Evolutionary conservation across 2,113 vertebrate species (phyloP), one percentile per base, ranked within the genome.

Genomic region (Formicarius rufipectus): DNA sequence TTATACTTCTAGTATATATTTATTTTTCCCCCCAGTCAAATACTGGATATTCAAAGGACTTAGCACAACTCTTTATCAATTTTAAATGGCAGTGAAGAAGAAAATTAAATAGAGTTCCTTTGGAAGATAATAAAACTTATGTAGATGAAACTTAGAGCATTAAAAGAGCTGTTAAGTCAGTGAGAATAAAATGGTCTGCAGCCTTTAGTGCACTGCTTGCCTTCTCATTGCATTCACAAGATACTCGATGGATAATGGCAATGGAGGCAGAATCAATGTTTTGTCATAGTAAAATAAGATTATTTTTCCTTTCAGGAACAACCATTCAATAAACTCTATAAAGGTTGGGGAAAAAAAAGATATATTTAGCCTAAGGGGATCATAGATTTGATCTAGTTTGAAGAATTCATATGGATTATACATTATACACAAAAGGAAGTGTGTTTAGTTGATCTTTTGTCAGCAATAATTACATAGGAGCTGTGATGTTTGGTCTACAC

Each of bases 41-140:
- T 37, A 30, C 53, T 37, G 58, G 49, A 35, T 60, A 90, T 72
- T 79, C 84, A 74, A 59, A 66, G 58, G 58, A 50, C 92, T 95
- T 87, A 85, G 35, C 39, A 58, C 18, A 35, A 85, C 66, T 83
- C 75, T 89, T 45, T 74, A 87, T 91, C 86, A 80, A 69, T 71
- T 89, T 81, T 92, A 93, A 82, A 44, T 76, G 62, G 74, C 89
- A 96, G 66, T 39, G 80, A 90, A 91, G 89, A 92, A 95, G 92
- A 84, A 93, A 90, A 96, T 96, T 85, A 96, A 96, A 93, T 77
- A 89, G 77, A 67, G 47, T 92, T 95, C 82, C 55, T 75, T 56
- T 82, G 73, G 73, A 93, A 96, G 95, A 90, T 93, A 93, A 95
- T 96, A 95, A 96, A 94, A 96, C 66, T 56, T 89, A 89, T 6